Evolutionary conservation across 2,888 invertebrate genomes (phyloP).

Genomic region (Cataglyphis rosenhaueri): DNA sequence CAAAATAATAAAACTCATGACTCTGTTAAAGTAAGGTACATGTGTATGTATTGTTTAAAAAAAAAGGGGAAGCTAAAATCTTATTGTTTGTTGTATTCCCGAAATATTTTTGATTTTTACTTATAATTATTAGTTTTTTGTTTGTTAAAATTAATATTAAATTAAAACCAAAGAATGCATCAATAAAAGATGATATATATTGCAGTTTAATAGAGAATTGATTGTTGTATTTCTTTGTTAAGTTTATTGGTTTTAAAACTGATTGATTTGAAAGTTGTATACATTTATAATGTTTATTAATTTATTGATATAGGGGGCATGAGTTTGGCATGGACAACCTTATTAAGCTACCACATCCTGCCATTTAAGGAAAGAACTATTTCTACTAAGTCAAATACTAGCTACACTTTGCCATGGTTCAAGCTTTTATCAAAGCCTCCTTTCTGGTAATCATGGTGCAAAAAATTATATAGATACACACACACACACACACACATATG

Average conservation of each 20-base stretch:
- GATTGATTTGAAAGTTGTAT: not conserved
- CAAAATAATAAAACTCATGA: not conserved
- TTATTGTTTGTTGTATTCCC: not conserved
- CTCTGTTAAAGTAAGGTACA: not conserved
- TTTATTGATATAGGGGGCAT: slow-evolving; percentile 84
- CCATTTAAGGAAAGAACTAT: slow-evolving; percentile 73
- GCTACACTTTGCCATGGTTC: slow-evolving; percentile 87
- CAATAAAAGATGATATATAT: not conserved
- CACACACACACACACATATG: too few relatives aligned
- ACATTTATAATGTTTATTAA: slow-evolving; percentile 48
- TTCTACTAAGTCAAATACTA: slow-evolving; percentile 68
- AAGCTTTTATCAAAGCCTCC: slow-evolving; percentile 87
- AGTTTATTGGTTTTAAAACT: slow-evolving; percentile 17
- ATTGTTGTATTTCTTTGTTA: slow-evolving; percentile 14
- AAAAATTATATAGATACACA: slow-evolving; percentile 10
- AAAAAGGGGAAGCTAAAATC: not conserved
- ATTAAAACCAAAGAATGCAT: not conserved
- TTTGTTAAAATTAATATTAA: slow-evolving; percentile 8
- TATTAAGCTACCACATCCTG: slow-evolving; percentile 87
- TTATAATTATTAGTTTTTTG: not conserved
- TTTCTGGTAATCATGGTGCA: slow-evolving; percentile 87
- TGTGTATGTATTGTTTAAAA: not conserved
- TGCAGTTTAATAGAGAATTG: slow-evolving; percentile 16
- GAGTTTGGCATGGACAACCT: slow-evolving; percentile 87
- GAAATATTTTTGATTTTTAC: not conserved